A percentile compares a stretch with the other conserved stretches of the same genome.
Evolutionary conservation across 2,113 vertebrate genomes (phyloP).

Genomic region (Stigmatopora nigra): DNA sequence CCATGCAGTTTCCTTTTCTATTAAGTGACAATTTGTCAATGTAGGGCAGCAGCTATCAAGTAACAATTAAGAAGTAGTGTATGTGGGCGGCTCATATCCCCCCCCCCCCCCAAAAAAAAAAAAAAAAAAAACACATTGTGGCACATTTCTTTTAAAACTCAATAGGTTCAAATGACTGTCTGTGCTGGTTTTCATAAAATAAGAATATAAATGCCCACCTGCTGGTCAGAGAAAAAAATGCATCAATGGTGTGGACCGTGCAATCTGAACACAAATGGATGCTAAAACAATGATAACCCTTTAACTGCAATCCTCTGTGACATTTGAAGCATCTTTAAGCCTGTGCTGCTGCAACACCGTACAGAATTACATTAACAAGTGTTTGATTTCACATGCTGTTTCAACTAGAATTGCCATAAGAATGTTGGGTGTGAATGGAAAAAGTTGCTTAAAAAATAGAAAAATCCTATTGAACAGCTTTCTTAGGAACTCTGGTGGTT

Average conservation of each 20-base stretch:
- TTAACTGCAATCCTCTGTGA: neutral
- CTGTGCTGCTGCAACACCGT: neutral
- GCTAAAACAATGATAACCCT: neutral
- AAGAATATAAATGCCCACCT: neutral
- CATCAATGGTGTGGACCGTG: neutral
- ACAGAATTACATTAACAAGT: neutral
- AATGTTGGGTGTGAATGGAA: neutral
- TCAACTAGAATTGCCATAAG: neutral
- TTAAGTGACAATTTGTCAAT: neutral
- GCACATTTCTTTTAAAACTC: neutral
- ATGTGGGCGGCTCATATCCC: neutral
- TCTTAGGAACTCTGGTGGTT: neutral
- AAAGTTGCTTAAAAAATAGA: neutral
- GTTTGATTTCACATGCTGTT: neutral
- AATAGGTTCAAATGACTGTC: neutral
- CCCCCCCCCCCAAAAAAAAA: no score
- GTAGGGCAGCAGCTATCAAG: conserved; percentile 1
- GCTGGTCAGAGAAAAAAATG: neutral
- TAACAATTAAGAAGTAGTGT: conserved; percentile 3
- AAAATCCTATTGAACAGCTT: neutral
- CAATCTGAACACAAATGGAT: neutral
- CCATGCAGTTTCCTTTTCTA: neutral
- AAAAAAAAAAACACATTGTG: neutral
- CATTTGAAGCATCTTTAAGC: neutral
- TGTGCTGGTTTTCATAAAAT: neutral